Conservation (phyloP, 2,888 invertebrate genomes). For the Meghimatium bilineatum region DNA sequence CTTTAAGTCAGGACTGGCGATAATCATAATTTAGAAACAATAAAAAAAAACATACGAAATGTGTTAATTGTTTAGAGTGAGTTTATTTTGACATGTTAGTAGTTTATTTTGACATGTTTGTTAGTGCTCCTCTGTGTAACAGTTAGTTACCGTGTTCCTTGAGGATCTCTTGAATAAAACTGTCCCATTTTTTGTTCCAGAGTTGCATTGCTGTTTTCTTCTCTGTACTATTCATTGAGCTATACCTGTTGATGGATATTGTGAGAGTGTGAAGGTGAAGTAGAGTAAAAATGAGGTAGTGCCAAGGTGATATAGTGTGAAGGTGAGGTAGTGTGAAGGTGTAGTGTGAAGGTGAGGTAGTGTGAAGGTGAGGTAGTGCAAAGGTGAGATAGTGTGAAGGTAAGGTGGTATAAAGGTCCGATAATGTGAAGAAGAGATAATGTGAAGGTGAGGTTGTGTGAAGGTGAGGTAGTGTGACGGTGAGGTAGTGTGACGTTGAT, state of each 20-base stretch:
- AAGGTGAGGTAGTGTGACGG: not conserved
- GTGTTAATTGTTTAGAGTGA: too few species aligned
- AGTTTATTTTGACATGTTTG: too few species aligned
- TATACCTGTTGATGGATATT: constrained; percentile 38
- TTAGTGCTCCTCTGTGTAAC: too few species aligned
- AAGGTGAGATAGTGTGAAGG: not conserved
- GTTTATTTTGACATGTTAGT: too few species aligned
- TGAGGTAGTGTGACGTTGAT: not conserved
- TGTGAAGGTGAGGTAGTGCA: not conserved
- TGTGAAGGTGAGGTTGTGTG: not conserved
- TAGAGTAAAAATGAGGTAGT: not conserved
- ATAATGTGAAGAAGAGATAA: not conserved
- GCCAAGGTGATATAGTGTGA: not conserved
- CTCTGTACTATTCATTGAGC: constrained; percentile 24
- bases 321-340: not conserved
- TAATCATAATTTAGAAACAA: too few species aligned
- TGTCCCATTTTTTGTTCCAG: constrained; percentile 42
- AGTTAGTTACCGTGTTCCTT: not conserved
- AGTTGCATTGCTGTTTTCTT: constrained; percentile 23
- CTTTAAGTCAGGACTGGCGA: too few species aligned
- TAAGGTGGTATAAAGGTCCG: not conserved
- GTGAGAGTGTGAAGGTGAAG: not conserved
- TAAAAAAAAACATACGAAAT: too few species aligned
- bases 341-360: too few species aligned
- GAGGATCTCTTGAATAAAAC: not conserved